Conservation (phyloP, 2,113 vertebrate genomes). For the Poecile atricapillus region DNA sequence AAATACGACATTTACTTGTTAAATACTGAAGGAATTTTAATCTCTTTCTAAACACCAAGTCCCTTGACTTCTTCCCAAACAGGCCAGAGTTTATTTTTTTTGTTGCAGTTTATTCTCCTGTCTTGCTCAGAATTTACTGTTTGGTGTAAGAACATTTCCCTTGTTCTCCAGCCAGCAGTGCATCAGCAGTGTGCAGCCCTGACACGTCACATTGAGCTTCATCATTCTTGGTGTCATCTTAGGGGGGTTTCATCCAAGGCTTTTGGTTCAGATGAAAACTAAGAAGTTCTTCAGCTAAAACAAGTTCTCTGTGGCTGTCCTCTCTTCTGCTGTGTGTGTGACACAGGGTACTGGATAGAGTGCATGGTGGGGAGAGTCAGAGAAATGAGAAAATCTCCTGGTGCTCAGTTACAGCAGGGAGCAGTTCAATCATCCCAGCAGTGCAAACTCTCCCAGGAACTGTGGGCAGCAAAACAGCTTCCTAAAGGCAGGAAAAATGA, state of each 20-base stretch:
- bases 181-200: background rate
- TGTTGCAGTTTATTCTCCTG: background rate
- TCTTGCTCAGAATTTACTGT: background rate
- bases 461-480: background rate
- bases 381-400: background rate
- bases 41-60: background rate
- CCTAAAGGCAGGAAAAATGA: background rate
- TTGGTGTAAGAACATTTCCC: background rate
- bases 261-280: background rate
- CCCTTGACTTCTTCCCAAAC: background rate
- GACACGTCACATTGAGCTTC: background rate
- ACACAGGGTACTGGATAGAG: background rate
- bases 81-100: background rate
- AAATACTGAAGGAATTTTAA: background rate
- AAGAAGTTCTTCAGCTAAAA: background rate
- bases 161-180: background rate
- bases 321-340: background rate
- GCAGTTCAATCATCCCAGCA: background rate
- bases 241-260: background rate
- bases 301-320: background rate
- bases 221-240: background rate
- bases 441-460: background rate
- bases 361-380: background rate
- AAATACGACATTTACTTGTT: background rate
- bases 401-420: background rate